Evolutionary conservation across 1,140 invertebrate genomes (phyloP), one percentile per base, ranked within the genome.

Genomic region (Zaprionus nigranus): DNA sequence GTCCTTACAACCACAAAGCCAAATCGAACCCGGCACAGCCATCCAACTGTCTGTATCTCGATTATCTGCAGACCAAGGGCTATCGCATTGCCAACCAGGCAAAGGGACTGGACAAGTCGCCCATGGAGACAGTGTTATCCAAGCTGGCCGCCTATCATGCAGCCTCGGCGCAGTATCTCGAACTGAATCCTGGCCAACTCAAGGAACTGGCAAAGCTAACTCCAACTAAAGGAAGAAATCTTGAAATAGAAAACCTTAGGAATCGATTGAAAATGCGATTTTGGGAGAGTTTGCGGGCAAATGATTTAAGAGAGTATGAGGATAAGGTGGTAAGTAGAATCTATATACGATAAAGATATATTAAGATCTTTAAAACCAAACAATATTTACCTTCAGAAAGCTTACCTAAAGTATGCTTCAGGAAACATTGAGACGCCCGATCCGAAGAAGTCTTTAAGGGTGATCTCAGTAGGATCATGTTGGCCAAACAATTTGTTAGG

Each of bases 101-200:
- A 0, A 81, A 87, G 34, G 94, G 94, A 17, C 83, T 95, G 38
- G 93, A 94, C 73, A 65, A 93, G 46, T 58, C 92, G 11, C 94
- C 95, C 53, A 92, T 92, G 53, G 67, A 93, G 64, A 58, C 94
- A 26, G 93, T 94, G 2, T 72, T 95, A 24, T 90, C 92, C 2
- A 93, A 94, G 75, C 69, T 95, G 60, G 95, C 93, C 0, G 93
- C 81, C 61, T 94, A 94, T 82, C 95, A 95, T 75, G 95, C 94
- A 0, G 86, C 92, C 5, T 94, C 94, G 0, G 91, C 94, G 3
- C 49, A 74, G 49, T 79, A 83, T 79, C 58, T 91, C 53, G 70
- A 78, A 54, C 22, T 22, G 4, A 75, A 71, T 22, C 64, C 66
- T 3, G 57, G 24, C 4, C 43, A 77, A 24, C 53, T 80, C 17